Evolutionary conservation across 2,797 vertebrate genomes (phyloP).

Genomic region (Numenius phaeopus): DNA sequence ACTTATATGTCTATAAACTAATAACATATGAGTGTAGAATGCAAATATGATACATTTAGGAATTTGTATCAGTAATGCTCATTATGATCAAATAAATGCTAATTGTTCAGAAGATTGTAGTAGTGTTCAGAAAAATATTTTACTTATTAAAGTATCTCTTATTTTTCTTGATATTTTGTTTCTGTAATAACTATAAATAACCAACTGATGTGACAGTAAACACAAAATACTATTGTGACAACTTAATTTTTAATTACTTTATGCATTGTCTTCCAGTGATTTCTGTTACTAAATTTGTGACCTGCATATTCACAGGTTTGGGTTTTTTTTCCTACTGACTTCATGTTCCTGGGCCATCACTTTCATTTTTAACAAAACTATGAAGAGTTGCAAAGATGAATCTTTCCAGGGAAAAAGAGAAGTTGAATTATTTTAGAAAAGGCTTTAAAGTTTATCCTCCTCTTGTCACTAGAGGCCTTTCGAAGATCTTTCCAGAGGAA

Average conservation of each 20-base stretch:
- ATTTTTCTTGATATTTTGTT: too few species aligned
- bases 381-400: background rate
- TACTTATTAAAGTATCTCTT: background rate
- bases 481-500: background rate
- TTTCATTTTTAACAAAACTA: background rate
- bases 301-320: background rate
- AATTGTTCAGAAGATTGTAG: background rate
- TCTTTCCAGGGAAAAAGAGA: background rate
- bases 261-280: background rate
- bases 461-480: background rate
- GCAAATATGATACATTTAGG: background rate
- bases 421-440: background rate
- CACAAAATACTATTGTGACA: background rate
- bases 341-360: background rate
- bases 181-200: too few species aligned
- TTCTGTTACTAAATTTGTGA: background rate
- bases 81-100: background rate
- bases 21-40: background rate
- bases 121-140: background rate
- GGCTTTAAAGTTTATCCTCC: background rate
- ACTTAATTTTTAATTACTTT: background rate
- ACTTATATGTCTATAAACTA: background rate
- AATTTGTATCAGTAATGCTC: background rate
- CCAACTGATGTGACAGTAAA: too few species aligned
- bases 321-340: background rate